A percentile compares a stretch with the other conserved stretches of the same genome.
Evolutionary conservation across 2,888 invertebrate genomes (phyloP).

Genomic region (Meganola albula): DNA sequence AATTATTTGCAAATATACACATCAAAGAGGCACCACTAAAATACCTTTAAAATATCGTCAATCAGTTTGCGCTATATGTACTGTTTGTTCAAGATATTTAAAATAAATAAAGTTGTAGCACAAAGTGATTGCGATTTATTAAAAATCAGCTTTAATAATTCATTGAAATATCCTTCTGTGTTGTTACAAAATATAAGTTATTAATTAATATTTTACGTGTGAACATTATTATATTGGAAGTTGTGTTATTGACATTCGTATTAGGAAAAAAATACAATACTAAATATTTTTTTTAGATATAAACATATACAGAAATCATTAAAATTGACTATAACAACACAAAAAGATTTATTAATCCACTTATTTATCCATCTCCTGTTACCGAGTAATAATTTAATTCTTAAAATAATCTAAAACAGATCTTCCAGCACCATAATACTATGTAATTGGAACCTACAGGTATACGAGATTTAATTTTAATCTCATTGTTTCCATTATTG

Average conservation of each 20-base stretch:
- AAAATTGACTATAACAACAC: no score
- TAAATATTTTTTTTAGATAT: no score
- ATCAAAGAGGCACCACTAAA: slow-evolving; percentile 16
- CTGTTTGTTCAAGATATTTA: slow-evolving; percentile 27
- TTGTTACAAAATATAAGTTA: no score
- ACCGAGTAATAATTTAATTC: no score
- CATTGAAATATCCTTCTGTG: slow-evolving; percentile 41
- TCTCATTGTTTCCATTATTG: slow-evolving; percentile 28
- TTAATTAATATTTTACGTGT: no score
- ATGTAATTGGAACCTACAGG: slow-evolving; percentile 38
- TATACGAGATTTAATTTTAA: slow-evolving; percentile 31
- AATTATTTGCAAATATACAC: slow-evolving; percentile 7
- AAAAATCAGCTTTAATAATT: slow-evolving; percentile 39
- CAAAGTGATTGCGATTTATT: slow-evolving; percentile 41
- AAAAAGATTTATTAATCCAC: no score
- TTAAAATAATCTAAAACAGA: slow-evolving; percentile 59
- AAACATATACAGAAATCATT: no score
- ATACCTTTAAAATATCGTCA: slow-evolving; percentile 26
- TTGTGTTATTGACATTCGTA: no score
- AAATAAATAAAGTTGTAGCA: slow-evolving; percentile 30
- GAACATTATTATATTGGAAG: no score
- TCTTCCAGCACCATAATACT: slow-evolving; percentile 68
- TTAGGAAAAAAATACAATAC: no score
- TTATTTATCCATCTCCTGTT: no score
- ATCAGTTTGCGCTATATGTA: slow-evolving; percentile 35